Evolutionary conservation across 2,113 vertebrate genomes (phyloP).

Genomic region (Brienomyrus longianalis): DNA sequence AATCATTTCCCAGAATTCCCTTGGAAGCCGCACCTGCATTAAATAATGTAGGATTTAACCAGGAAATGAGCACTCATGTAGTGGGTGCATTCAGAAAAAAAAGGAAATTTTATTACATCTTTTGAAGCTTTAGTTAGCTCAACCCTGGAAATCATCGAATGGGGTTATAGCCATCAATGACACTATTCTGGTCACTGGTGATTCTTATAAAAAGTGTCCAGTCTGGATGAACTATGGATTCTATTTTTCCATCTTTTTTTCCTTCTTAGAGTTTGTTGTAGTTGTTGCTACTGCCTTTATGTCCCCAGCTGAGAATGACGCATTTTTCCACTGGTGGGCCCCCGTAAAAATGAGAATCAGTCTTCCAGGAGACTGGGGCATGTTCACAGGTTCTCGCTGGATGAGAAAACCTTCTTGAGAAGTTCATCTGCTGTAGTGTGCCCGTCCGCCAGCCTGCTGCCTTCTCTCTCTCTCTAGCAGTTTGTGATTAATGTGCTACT

Average conservation of each 20-base stretch:
- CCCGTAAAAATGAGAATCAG: background rate
- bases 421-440: background rate
- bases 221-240: constrained; percentile 26
- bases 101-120: constrained; percentile 36
- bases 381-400: background rate
- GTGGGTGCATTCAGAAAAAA: constrained; percentile 29
- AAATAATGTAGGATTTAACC: constrained; percentile 20
- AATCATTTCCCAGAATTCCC: background rate
- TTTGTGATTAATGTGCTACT: background rate
- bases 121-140: constrained; percentile 45
- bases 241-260: constrained; percentile 27
- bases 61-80: constrained; percentile 42
- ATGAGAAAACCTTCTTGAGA: background rate
- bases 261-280: constrained; percentile 11
- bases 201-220: constrained; percentile 29
- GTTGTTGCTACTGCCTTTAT: constrained; percentile 35
- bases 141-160: constrained; percentile 33
- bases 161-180: constrained; percentile 34
- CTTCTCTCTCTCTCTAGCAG: background rate
- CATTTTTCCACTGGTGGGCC: background rate
- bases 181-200: constrained; percentile 17
- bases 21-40: constrained; percentile 22
- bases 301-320: background rate
- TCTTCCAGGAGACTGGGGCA: background rate
- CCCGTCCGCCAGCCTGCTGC: background rate